Evolutionary conservation across 2,797 vertebrate genomes (phyloP).

Genomic region (Xenops minutus): DNA sequence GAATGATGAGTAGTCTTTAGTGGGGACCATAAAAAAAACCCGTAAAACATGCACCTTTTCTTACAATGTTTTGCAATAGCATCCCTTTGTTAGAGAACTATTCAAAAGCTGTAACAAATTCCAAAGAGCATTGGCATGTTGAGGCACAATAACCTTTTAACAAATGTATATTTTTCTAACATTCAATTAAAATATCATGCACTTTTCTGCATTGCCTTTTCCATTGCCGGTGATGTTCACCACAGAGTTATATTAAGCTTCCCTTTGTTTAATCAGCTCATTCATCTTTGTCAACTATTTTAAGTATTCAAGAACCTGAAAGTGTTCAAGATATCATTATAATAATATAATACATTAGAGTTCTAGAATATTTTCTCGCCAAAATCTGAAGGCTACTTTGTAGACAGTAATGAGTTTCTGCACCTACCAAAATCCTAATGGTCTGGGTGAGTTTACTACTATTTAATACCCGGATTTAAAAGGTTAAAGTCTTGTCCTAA

Average conservation of each 20-base stretch:
- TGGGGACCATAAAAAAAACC: neutral
- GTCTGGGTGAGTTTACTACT: neutral
- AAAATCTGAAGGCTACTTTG: neutral
- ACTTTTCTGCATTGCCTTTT: neutral
- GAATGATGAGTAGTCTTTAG: neutral
- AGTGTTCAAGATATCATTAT: neutral
- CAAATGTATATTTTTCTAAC: constrained; percentile 14
- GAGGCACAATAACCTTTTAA: neutral
- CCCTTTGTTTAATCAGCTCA: constrained; percentile 15
- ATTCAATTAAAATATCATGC: neutral
- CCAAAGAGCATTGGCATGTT: neutral
- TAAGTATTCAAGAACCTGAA: neutral
- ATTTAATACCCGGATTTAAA: neutral
- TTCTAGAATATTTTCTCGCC: neutral
- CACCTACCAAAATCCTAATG: neutral
- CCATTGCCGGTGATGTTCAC: neutral
- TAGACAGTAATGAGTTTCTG: neutral
- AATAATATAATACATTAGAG: neutral
- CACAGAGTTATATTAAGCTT: neutral
- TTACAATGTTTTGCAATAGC: neutral
- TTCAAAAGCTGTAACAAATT: neutral
- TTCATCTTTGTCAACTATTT: constrained; percentile 20
- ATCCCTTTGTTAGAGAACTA: neutral
- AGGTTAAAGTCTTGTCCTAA: neutral
- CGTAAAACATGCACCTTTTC: neutral